Base-by-base conservation (phyloP, 1,140 invertebrate genomes). In the Cyrtorhinus lividipennis region DNA sequence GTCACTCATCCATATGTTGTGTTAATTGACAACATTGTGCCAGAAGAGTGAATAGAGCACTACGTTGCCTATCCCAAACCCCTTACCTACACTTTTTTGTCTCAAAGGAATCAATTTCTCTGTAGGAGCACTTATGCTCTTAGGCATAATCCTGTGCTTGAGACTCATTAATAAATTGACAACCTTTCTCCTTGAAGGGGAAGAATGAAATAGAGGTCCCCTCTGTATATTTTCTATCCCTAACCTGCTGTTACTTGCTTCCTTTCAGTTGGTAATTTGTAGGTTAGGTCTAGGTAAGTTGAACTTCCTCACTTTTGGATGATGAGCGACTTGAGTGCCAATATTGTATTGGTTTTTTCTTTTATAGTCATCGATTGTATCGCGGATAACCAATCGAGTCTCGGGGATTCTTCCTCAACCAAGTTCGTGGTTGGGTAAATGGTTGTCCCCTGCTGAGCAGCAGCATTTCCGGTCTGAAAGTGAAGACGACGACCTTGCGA, bases 381-480 rank as follows among this genome's bases (percentile, higher is more conserved):
- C 30, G 8, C 62, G 61, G 44, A 61, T 66, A 22, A 60, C 64
- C 1, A 63, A 59, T 62, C 65, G 65, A 15, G 62, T 69, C 57
- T 61, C 65, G 22, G 64, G 62, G 23, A 57, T 68, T 1, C 38
- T 68, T 18, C 67, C 67, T 1, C 64, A 67, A 30, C 26, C 57
- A n/a, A 15, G 10, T 20, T 56, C 67, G 23, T 68, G 66, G 67
- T 56, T 68, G 18, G 67, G 62, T 26, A 57, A 53, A 27, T 62
- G 67, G 61, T 48, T 67, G 18, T 24, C 61, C n/a, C 64, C 64
- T 15, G 48, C 38, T 5, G 61, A 56, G 15, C 20, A 62, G 48
- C 20, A 12, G 3, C 5, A 12, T 22, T 53, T 53, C 48, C 48
- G 20, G 10, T 5, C 10, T 53, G 48, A 53, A 10, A 53, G 48